A percentile compares a stretch with the other conserved stretches of the same genome.
Conservation (phyloP, 2,797 vertebrate genomes). For the Erpetoichthys calabaricus region DNA sequence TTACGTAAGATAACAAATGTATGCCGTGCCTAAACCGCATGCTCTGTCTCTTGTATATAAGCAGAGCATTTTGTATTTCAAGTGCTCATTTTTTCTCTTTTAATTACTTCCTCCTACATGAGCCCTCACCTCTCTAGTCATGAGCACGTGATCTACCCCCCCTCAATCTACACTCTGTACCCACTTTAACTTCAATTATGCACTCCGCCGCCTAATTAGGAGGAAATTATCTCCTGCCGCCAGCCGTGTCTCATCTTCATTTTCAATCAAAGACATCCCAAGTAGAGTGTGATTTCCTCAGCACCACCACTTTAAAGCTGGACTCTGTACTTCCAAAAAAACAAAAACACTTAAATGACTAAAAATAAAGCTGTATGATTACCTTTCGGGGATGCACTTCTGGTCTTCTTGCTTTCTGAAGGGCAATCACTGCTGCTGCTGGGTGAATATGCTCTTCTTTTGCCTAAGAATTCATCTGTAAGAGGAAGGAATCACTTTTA, state of each 20-base stretch:
- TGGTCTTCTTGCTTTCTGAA: constrained; percentile 83
- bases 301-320: no score
- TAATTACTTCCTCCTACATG: constrained; percentile 17
- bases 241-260: no score
- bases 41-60: no score
- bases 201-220: constrained; percentile 6
- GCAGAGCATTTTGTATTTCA: no score
- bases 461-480: constrained; percentile 86
- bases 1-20: no score
- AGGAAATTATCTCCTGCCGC: constrained; percentile 16
- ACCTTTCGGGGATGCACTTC: constrained; percentile 91
- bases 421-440: constrained; percentile 84
- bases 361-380: constrained; percentile 25
- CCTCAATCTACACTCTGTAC: neutral
- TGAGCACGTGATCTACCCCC: neutral
- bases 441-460: constrained; percentile 80
- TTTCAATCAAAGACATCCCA: no score
- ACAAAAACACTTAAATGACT: no score
- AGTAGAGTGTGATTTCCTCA: no score
- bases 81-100: constrained; percentile 7
- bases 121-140: neutral
- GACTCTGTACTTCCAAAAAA: no score
- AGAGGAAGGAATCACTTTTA: constrained; percentile 19
- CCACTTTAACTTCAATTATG: neutral
- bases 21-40: no score